A percentile compares a stretch with the other conserved stretches of the same genome.
phyloP scores from a whole-genome alignment of 2,888 invertebrate genomes.

The Vesta saturnalis region DNA sequence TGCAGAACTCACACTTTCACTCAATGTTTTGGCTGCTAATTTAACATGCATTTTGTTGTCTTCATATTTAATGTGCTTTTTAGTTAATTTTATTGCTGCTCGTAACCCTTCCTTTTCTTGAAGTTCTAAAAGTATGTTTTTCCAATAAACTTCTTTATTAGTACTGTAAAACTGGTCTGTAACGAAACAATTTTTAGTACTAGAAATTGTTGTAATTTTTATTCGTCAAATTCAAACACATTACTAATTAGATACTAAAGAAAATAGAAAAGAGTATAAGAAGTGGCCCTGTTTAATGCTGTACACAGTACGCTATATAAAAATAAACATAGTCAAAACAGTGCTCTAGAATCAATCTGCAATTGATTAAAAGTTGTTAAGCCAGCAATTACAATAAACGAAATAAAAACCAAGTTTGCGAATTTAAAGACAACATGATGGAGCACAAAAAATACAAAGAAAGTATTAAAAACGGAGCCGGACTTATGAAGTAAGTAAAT shows the following conservation, averaged over 20 bases:
- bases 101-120: slow-evolving; percentile 26
- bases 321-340: too few relatives aligned
- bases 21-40: background rate
- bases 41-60: background rate
- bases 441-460: too few relatives aligned
- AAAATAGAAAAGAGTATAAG: background rate
- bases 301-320: too few relatives aligned
- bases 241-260: background rate
- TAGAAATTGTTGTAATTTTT: background rate
- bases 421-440: too few relatives aligned
- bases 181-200: background rate
- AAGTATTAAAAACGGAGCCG: too few relatives aligned
- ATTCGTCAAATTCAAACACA: background rate
- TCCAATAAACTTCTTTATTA: slow-evolving; percentile 29
- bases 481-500: too few relatives aligned
- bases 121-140: slow-evolving; percentile 25
- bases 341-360: too few relatives aligned
- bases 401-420: too few relatives aligned
- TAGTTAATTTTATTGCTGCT: slow-evolving; percentile 36
- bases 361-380: too few relatives aligned
- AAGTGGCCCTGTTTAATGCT: too few relatives aligned
- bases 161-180: slow-evolving; percentile 6
- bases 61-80: slow-evolving; percentile 14
- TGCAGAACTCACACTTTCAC: background rate
- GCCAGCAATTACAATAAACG: too few relatives aligned